A percentile compares a stretch with the other conserved stretches of the same genome.
phyloP scores from a whole-genome alignment of 2,888 invertebrate genomes.

The Smittia aterrima region DNA sequence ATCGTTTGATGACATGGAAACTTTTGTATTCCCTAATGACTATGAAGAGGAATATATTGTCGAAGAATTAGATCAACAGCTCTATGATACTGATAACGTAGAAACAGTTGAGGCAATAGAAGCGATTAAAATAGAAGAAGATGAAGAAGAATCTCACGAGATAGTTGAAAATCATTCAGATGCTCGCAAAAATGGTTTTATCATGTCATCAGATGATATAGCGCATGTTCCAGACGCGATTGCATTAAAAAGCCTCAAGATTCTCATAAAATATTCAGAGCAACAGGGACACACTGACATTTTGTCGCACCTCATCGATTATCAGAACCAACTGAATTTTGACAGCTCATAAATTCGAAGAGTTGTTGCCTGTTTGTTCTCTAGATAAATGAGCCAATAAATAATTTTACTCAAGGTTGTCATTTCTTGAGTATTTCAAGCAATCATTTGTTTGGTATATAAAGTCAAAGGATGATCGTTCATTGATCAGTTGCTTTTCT shows the following conservation, averaged over 20 bases:
- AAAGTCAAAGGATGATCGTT: too few species aligned
- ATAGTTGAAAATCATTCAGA: background rate
- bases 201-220: background rate
- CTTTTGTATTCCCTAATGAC: background rate
- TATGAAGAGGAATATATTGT: constrained; percentile 12
- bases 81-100: background rate
- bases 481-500: too few species aligned
- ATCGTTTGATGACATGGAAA: background rate
- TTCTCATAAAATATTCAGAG: constrained; percentile 18
- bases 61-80: constrained; percentile 5
- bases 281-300: background rate
- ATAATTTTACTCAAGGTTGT: too few species aligned
- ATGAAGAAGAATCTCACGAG: background rate
- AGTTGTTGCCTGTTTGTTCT: background rate
- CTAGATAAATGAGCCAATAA: too few species aligned
- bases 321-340: background rate
- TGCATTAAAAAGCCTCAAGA: constrained; percentile 1
- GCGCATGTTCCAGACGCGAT: background rate
- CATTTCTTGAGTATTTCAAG: too few species aligned
- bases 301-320: background rate
- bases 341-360: background rate
- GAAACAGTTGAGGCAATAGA: background rate
- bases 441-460: too few species aligned
- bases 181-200: background rate
- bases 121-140: background rate